Percentiles rank a stretch among this genome's conserved stretches.
Conservation (phyloP, 2,888 invertebrate species). For the Xanthia togata region DNA sequence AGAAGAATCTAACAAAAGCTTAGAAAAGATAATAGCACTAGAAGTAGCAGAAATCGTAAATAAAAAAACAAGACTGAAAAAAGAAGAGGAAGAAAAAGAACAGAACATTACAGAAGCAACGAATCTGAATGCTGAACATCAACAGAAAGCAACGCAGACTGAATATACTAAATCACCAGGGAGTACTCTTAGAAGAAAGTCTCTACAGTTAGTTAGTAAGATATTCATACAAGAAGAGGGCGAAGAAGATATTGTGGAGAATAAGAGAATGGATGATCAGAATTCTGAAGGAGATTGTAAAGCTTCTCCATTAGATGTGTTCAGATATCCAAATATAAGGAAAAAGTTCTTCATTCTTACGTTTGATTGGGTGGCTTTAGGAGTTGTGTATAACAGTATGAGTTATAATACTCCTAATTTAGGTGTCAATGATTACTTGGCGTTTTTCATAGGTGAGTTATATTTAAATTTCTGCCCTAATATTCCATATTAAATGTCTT, state of each 20-base stretch:
- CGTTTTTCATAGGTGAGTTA: conserved; percentile 90
- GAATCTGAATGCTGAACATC: conserved; percentile 69
- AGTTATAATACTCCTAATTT: conserved; percentile 92
- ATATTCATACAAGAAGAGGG: conserved; percentile 79
- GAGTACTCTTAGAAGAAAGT: conserved; percentile 81
- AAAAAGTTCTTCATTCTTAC: conserved; percentile 92
- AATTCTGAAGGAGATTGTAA: conserved; percentile 87
- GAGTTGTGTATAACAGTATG: conserved; percentile 93
- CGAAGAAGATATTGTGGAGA: conserved; percentile 78
- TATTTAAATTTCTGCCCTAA: background rate
- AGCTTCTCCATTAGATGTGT: conserved; percentile 91
- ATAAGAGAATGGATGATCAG: conserved; percentile 84
- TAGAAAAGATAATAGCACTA: conserved; percentile 79
- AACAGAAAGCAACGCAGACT: conserved; percentile 80
- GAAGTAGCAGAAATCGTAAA: conserved; percentile 82
- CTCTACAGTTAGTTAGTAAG: conserved; percentile 80
- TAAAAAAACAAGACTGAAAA: conserved; percentile 74
- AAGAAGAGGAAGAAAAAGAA: conserved; percentile 66
- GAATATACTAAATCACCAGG: conserved; percentile 77
- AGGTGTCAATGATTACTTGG: conserved; percentile 92
- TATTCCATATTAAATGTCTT: background rate
- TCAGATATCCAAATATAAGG: conserved; percentile 92
- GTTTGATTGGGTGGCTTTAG: conserved; percentile 92
- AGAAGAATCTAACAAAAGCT: conserved; percentile 71
- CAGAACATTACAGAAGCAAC: conserved; percentile 69